Evolutionary conservation across 1,140 invertebrate genomes (phyloP).

Genomic region (Aplysia californica): DNA sequence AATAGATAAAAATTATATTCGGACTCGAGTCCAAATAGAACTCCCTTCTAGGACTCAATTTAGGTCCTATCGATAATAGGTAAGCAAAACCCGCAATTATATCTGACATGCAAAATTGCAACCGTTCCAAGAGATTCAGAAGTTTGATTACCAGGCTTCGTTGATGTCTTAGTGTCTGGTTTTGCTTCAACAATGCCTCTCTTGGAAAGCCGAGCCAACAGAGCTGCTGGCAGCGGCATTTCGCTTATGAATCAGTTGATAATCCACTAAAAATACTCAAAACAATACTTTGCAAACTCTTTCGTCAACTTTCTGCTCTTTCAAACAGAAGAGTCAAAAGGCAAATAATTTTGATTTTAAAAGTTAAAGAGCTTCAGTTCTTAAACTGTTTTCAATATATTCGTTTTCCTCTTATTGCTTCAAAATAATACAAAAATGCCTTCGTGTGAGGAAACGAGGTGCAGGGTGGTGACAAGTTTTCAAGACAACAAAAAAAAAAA

Average conservation of each 20-base stretch:
- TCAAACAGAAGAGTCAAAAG: background rate
- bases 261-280: background rate
- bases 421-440: too few species aligned
- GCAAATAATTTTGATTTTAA: background rate
- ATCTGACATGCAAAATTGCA: too few species aligned
- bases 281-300: background rate
- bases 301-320: background rate
- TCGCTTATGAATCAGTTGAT: background rate
- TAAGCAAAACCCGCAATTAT: too few species aligned
- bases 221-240: slow-evolving; percentile 18
- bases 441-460: background rate
- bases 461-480: background rate
- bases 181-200: slow-evolving; percentile 4
- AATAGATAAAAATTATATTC: too few species aligned
- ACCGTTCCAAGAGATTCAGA: too few species aligned
- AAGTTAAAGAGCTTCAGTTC: background rate
- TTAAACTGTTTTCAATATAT: background rate
- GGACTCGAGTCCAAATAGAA: too few species aligned
- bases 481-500: background rate
- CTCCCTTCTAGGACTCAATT: too few species aligned
- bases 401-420: background rate
- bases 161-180: too few species aligned
- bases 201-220: slow-evolving; percentile 1
- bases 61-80: too few species aligned
- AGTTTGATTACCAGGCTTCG: too few species aligned